Evolutionary conservation across 2,797 vertebrate species (phyloP), one percentile per base, ranked within the genome.

Genomic region (Trachops cirrhosus): DNA sequence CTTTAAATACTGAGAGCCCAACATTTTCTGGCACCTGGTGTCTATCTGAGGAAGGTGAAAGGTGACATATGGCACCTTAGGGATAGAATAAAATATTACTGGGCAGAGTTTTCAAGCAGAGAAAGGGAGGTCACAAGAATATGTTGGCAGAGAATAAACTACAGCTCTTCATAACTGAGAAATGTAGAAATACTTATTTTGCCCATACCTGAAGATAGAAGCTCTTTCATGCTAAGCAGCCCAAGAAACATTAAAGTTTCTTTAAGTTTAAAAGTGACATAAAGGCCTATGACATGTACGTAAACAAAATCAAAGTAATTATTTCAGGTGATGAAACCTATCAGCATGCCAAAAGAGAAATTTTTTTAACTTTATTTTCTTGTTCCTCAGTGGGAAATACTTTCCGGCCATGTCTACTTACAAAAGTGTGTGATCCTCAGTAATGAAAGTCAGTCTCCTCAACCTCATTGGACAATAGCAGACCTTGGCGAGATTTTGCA

Each of bases 121-220:
- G 79, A 86, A 68, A 52, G 6, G 78, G 92, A 94, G 62, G 11
- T 94, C 48, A 96, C 44, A 96, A 84, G 93, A 97, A 96, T 83
- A 73, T 19, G 57, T 89, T 0, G 75, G 34, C n/a, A 7, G 52
- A 94, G 0, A 48, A 41, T 0, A 54, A 96, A 95, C 39, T 83
- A 90, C 26, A 48, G 57, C 87, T 95, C 2, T 79, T 82, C 70
- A 62, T 73, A 21, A 93, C 7, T 37, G 78, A 93, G 77, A 85
- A 29, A 68, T 44, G 54, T 19, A 74, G 8, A 88, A 80, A 85
- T 92, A 59, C 46, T 57, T 75, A 85, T 59, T 89, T 83, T 92
- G 52, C 6, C 22, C 7, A 14, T 39, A 14, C 11, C 73, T 84
- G 11, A 90, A 93, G 16, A 94, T 54, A 39, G 15, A 94, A 95